These are phyloP conservation scores for Nautilus pompilius DNA, from an alignment of 1,140 invertebrate species.

Conservation along the genomic window DNA sequence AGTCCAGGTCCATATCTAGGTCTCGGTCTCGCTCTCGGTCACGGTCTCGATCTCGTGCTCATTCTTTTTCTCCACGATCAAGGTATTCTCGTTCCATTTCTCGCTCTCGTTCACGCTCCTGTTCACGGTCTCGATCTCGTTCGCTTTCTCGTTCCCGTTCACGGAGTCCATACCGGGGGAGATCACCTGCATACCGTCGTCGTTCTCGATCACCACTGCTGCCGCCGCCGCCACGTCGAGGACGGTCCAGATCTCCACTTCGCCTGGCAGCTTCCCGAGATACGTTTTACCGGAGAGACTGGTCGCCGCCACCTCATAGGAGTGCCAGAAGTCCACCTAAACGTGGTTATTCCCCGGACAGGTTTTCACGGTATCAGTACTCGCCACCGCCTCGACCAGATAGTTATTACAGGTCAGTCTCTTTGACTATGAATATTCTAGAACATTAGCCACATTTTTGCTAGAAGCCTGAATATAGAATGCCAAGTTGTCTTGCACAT, in stretches of 20 bases:
- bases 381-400: background rate
- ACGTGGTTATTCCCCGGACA: background rate
- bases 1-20: background rate
- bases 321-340: background rate
- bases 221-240: background rate
- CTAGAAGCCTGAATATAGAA: no score
- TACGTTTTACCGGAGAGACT: background rate
- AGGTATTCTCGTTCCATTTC: background rate
- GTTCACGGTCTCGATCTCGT: background rate
- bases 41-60: background rate
- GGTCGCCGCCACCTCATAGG: background rate
- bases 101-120: background rate
- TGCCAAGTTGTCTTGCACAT: no score
- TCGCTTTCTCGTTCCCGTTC: background rate
- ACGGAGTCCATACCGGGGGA: background rate
- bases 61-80: background rate
- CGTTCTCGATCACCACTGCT: background rate
- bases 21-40: background rate
- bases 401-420: background rate
- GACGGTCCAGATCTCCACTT: background rate
- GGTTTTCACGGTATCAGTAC: background rate
- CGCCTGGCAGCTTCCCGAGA: background rate
- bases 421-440: no score
- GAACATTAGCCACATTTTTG: no score
- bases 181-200: background rate